Evolutionary conservation across 2,888 invertebrate species (phyloP), one percentile per base, ranked within the genome.

Genomic region (Cosmorhoe ocellata): DNA sequence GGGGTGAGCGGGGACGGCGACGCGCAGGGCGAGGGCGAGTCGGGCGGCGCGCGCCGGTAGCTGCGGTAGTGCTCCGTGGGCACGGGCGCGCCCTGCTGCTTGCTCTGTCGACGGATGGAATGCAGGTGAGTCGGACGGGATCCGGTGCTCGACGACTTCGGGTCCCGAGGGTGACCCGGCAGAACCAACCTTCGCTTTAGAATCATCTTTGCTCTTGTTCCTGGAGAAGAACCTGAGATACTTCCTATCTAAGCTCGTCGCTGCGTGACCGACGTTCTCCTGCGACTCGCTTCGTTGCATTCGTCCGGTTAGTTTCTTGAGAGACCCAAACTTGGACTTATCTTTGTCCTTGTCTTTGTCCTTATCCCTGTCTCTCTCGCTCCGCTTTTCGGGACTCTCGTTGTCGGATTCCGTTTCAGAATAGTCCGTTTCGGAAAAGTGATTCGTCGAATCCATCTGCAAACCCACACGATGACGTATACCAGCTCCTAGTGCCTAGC

Each of bases 31-130:
- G 48, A 32, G 48, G 36, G 36, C 40, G 60, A 59, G 59, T 37
- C 58, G 62, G 61, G 92, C 90, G 51, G 92, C 93, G 71, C 94
- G 93, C 65, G 95, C 85, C 71, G 63, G 66, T 94, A 94, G 68
- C 94, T 95, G 61, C 95, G 91, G 81, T 94, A 95, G 72, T 95
- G 95, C 39, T 95, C 94, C 0, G 96, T 95, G 24, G 95, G 95
- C 34, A 95, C 94, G 0, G 95, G 95, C 47, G 93, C 92, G 44
- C 68, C 68, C 0, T 76, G 59, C 48, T 62, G 73, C 61, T 91
- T 91, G 61, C 63, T 78, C 76, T 81, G 62, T 0, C n/a, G n/a
- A n/a, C n/a, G n/a, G n/a, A n/a, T n/a, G n/a, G 18, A 18, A 18
- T 18, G 18, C 18, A 18, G 2, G 18, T n/a, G n/a, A n/a, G n/a